Percentiles rank a stretch among this genome's conserved stretches.
phyloP scores from a whole-genome alignment of 2,888 invertebrate genomes.

The Pristionchus japonicus region DNA sequence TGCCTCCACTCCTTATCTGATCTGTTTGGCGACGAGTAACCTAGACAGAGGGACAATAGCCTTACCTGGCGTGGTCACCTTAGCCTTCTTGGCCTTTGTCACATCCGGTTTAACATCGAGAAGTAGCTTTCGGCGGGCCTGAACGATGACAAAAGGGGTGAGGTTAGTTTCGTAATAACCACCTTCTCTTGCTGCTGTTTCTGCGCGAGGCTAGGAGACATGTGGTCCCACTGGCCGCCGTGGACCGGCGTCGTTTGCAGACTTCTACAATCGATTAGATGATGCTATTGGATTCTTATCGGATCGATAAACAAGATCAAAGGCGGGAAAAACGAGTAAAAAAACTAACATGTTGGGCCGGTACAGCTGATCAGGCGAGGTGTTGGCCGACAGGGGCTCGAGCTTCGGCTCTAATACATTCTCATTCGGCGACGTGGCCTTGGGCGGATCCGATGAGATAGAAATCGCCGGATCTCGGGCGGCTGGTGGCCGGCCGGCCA shows the following conservation, averaged over 20 bases:
- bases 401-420: not conserved
- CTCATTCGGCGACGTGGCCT: constrained; percentile 11
- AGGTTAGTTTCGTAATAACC: not conserved
- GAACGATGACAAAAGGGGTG: not conserved
- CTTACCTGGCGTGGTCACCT: constrained; percentile 25
- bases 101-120: not conserved
- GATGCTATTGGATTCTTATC: not conserved
- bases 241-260: not conserved
- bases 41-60: not conserved
- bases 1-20: not conserved
- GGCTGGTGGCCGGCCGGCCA: not conserved
- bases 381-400: not conserved
- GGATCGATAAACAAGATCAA: not conserved
- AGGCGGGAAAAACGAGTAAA: not conserved
- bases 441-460: not conserved
- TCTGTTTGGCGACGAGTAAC: not conserved
- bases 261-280: not conserved
- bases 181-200: not conserved
- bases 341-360: not conserved
- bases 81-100: constrained; percentile 14
- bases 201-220: not conserved
- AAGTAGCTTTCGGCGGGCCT: constrained; percentile 37
- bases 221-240: not conserved
- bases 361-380: constrained; percentile 18
- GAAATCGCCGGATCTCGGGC: constrained; percentile 10